A percentile compares a stretch with the other conserved stretches of the same genome.
phyloP scores from a whole-genome alignment of 2,888 invertebrate species.

The Parnassius apollo region DNA sequence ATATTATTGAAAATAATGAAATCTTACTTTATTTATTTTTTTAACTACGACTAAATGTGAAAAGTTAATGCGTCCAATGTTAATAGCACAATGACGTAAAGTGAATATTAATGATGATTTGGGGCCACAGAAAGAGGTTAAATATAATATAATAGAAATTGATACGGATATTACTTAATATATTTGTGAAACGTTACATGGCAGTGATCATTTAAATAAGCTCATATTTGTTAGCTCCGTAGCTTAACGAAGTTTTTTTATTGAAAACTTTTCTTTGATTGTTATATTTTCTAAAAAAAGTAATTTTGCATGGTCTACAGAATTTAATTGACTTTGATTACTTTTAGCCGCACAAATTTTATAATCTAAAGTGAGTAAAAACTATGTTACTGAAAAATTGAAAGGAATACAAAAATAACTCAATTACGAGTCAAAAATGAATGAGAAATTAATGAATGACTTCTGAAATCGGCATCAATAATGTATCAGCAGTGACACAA shows the following conservation, averaged over 20 bases:
- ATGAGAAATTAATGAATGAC: constrained; percentile 21
- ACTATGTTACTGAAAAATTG: not conserved
- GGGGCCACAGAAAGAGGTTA: constrained; percentile 9
- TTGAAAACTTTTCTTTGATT: too few species aligned
- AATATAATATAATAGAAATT: not conserved
- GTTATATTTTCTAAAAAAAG: too few species aligned
- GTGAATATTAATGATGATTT: constrained; percentile 25
- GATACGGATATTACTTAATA: not conserved
- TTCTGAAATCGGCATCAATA: constrained; percentile 2
- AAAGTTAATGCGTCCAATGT: constrained; percentile 26
- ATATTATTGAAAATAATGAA: constrained; percentile 27
- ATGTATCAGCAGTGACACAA: constrained; percentile 15
- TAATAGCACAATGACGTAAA: constrained; percentile 28
- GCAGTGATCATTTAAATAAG: too few species aligned
- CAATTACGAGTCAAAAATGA: constrained; percentile 10
- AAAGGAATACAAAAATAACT: constrained; percentile 19
- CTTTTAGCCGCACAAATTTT: too few species aligned
- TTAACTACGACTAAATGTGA: constrained; percentile 34
- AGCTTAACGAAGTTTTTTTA: too few species aligned
- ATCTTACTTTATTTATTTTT: constrained; percentile 30
- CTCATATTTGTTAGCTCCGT: too few species aligned
- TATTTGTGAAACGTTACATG: too few species aligned
- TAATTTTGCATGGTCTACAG: too few species aligned
- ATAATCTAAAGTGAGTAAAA: not conserved
- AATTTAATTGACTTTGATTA: too few species aligned